Conservation (phyloP, 2,797 vertebrate genomes). For the Manis crassicaudata region DNA sequence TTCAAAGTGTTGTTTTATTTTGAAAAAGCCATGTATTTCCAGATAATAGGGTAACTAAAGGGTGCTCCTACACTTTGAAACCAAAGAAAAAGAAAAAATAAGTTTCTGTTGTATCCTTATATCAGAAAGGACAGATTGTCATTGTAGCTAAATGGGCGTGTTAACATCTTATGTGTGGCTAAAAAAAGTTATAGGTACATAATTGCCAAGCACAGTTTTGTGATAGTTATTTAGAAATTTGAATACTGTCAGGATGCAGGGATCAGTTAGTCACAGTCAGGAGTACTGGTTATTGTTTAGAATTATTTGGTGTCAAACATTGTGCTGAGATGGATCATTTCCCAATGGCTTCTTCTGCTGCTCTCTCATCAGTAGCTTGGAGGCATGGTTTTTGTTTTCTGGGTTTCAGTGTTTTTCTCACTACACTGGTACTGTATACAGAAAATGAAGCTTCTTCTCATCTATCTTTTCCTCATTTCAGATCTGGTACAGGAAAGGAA, state of each 20-base stretch:
- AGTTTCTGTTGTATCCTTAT: not conserved
- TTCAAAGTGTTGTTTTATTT: not conserved
- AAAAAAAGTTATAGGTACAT: not conserved
- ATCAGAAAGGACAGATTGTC: not conserved
- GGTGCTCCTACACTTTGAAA: not conserved
- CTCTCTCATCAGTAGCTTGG: not conserved
- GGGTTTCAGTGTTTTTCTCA: not conserved
- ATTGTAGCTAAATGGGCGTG: not conserved
- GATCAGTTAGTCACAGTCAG: not conserved
- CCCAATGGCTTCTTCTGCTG: not conserved
- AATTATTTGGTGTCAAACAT: not conserved
- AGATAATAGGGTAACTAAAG: not conserved
- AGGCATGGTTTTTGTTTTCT: not conserved
- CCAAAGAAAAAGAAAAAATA: not conserved
- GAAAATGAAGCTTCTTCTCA: not conserved
- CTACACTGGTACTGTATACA: not conserved
- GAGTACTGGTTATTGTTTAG: not conserved
- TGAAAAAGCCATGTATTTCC: not conserved
- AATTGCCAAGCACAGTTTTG: not conserved
- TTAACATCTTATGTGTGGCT: not conserved
- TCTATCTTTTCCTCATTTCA: not conserved
- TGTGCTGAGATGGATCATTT: not conserved
- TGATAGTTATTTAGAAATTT: not conserved
- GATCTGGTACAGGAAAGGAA: not conserved
- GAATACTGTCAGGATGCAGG: not conserved